These are phyloP conservation scores for Arge pagana DNA, from an alignment of 2,888 invertebrate species.

Conservation along the genomic window DNA sequence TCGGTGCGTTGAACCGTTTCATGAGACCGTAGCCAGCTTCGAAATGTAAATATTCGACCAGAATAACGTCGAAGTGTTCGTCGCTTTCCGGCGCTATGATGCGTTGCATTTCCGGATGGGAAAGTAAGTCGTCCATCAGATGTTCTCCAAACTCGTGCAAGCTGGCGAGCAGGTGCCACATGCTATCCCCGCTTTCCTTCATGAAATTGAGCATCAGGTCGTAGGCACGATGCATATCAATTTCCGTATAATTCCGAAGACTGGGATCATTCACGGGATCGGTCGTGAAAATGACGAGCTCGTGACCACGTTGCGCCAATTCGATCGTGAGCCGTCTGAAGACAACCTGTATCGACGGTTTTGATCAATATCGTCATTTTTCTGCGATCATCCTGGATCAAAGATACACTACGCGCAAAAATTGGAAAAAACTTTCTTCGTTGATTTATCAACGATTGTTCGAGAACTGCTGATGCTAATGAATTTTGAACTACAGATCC, in stretches of 20 bases:
- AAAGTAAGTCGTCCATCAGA: background rate
- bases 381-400: too few species aligned
- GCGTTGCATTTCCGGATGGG: conserved; percentile 13
- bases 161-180: background rate
- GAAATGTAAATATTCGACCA: background rate
- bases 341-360: conserved; percentile 24
- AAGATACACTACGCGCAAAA: too few species aligned
- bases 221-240: conserved; percentile 16
- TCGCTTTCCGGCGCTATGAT: background rate
- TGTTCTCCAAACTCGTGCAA: too few species aligned
- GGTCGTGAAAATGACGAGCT: conserved; percentile 37
- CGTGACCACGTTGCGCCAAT: conserved; percentile 34
- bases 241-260: conserved; percentile 33
- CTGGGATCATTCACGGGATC: conserved; percentile 32
- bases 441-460: too few species aligned
- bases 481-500: too few species aligned
- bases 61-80: conserved; percentile 9
- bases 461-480: too few species aligned
- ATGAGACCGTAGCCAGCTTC: background rate
- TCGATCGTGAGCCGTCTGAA: conserved; percentile 34
- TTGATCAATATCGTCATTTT: too few species aligned
- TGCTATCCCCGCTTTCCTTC: background rate
- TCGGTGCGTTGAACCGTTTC: background rate
- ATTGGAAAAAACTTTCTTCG: too few species aligned
- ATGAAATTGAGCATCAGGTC: background rate